phyloP scores from a whole-genome alignment of 2,113 vertebrate genomes.

The Brachyistius frenatus region DNA sequence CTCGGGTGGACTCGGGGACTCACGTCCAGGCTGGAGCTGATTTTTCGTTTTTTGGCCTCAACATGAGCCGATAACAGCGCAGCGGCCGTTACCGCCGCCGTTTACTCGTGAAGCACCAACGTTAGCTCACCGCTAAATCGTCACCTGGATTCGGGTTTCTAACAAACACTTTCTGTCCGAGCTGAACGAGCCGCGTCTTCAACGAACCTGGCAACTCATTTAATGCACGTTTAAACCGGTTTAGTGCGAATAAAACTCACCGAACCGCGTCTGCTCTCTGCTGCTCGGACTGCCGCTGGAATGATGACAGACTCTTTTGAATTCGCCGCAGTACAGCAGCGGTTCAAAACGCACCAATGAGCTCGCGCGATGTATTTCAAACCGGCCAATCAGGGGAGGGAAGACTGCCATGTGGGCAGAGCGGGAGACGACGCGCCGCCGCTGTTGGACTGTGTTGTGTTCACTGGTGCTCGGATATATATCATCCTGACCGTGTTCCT shows the following conservation, averaged over 20 bases:
- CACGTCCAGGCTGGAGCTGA: no score
- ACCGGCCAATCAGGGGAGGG: slow-evolving; percentile 72
- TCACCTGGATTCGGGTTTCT: neutral
- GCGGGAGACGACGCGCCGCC: slow-evolving; percentile 50
- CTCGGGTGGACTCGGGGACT: no score
- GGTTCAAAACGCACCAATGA: slow-evolving; percentile 81
- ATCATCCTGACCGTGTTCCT: no score
- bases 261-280: neutral
- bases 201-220: no score
- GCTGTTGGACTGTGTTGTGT: neutral
- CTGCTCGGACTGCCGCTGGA: slow-evolving; percentile 20
- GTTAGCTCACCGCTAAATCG: slow-evolving; percentile 37
- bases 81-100: neutral
- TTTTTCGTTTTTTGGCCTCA: no score
- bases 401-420: slow-evolving; percentile 16
- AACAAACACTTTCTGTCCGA: no score
- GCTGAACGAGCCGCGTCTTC: neutral
- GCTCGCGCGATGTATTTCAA: slow-evolving; percentile 57
- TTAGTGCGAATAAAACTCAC: slow-evolving; percentile 7
- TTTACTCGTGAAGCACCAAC: neutral
- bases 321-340: slow-evolving; percentile 62
- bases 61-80: no score
- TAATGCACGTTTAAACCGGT: fast-evolving
- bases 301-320: slow-evolving; percentile 69
- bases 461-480: no score